Base-by-base conservation (phyloP, 1,140 invertebrate genomes). In the Drosophila ohnishii region DNA sequence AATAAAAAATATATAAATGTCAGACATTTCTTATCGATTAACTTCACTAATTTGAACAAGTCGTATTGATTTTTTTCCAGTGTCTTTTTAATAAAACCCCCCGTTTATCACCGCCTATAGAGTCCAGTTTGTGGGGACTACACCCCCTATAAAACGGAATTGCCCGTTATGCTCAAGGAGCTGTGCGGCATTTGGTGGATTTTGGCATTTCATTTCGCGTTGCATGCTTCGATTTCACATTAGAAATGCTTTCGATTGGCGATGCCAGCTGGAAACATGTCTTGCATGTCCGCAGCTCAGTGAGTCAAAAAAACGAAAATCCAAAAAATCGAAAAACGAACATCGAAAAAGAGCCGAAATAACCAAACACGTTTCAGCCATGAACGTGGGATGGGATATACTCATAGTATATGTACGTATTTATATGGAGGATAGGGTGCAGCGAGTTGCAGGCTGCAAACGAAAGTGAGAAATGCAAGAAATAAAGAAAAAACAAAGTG, bases 171-270 rank as follows among this genome's bases (percentile, higher is more conserved):
- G 81, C 59, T 66, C 55, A 66, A 66, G 61, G 62, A 69, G 77
- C 50, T 22, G n/a, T 70, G 64, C 42, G 77, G 77, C 71, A 73
- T 62, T 80, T 64, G 56, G 53, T 66, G 47, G 16, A 53, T 83
- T 86, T 81, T 80, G 77, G 63, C 75, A 77, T 82, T 82, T 81
- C 60, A 62, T 42, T 75, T 75, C 25, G 34, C 53, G 75, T 77
- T 84, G 67, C 83, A 79, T 79, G 78, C 67, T 86, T 87, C 75
- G 84, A 87, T 87, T 87, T 87, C 84, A 87, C 83, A 87, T 87
- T 87, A 87, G 83, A 87, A 87, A 87, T 88, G 84, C 83, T 86
- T 86, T 86, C 78, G 66, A 82, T 87, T 63, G 82, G 62, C 67
- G 63, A 69, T 66, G 51, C 75, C 58, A 35, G 42, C n/a, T n/a